Base-by-base conservation (phyloP, 1,140 invertebrate genomes). In the Platorchestia sp. region DNA sequence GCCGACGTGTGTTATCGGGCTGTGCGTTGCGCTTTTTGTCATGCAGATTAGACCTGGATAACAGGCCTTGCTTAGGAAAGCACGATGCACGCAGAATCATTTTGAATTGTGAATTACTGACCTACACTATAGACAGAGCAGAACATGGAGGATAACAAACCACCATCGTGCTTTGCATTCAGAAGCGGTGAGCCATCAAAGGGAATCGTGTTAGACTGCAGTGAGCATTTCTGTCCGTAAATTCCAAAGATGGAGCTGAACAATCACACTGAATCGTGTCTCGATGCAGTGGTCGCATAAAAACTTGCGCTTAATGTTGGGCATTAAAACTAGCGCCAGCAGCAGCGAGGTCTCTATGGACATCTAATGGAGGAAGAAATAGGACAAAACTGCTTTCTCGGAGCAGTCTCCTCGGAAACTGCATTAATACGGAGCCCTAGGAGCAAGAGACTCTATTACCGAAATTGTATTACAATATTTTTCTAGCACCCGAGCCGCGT, bases 401-500 rank as follows among this genome's bases (percentile, higher is more conserved):
- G 27, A 75, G 36, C 59, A 75, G 59, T 75, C 59, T 36, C 59
- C 59, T 75, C 59, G 59, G 59, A 75, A 75, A 75, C 59, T 75
- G 36, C 59, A 75, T 75, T 75, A 75, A 36, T 75, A 75, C 59
- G 36, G 59, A 75, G 27, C 36, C 59, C 14, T 75, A 75, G 59
- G 27, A 75, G 59, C 59, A 75, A 75, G 59, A 75, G 59, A 44
- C 87, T 89, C 87, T 44, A 89, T 89, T 89, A 89, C n/a, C n/a
- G 41, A 41, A 89, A 89, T 89, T 89, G 87, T 44, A 44, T 89
- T 89, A 89, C 87, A 89, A 89, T 75, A 89, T 89, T 89, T 89
- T 89, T 27, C 5, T 14, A 16, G n/a, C 43, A 5, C 27, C 3
- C 27, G 43, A 42, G 43, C n/a, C 36, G 43, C 43, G 87, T 89